These are phyloP conservation scores for Buteo buteo DNA, from an alignment of 2,113 vertebrate genomes.

Conservation along the genomic window DNA sequence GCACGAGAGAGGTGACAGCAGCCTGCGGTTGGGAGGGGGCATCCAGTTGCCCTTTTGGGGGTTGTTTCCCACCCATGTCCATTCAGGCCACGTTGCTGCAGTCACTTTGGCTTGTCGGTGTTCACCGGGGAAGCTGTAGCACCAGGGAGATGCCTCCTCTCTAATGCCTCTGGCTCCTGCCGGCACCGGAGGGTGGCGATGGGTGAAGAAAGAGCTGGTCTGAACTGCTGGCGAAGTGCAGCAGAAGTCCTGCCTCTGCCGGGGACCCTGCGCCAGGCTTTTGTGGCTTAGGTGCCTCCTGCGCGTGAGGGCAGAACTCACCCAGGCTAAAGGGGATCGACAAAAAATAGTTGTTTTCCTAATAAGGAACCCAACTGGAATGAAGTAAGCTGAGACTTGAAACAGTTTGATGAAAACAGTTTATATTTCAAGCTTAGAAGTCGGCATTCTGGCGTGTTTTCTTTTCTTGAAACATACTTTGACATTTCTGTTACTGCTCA, in stretches of 20 bases:
- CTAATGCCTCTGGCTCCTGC: neutral
- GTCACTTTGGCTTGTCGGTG: fast-evolving
- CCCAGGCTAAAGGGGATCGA: neutral
- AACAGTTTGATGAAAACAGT: neutral
- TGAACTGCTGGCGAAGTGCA: neutral
- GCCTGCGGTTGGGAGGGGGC: fast-evolving
- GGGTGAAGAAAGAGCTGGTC: neutral
- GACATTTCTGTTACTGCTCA: neutral
- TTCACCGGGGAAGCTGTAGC: neutral
- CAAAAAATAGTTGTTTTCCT: fast-evolving
- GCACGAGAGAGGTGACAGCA: neutral
- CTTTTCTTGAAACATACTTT: neutral
- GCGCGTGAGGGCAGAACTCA: neutral
- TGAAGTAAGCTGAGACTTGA: neutral
- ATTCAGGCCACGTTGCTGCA: neutral
- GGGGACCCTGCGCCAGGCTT: fast-evolving
- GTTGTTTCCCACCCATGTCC: fast-evolving
- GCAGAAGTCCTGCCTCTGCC: neutral
- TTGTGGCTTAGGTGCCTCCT: neutral
- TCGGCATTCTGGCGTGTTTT: fast-evolving
- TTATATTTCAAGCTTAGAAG: neutral
- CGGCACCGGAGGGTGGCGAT: fast-evolving
- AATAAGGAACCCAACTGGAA: neutral
- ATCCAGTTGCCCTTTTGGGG: neutral
- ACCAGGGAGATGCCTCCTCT: neutral